These are phyloP conservation scores for Hystrix cristata DNA, from an alignment of 2,113 vertebrate species.

Conservation along the genomic window DNA sequence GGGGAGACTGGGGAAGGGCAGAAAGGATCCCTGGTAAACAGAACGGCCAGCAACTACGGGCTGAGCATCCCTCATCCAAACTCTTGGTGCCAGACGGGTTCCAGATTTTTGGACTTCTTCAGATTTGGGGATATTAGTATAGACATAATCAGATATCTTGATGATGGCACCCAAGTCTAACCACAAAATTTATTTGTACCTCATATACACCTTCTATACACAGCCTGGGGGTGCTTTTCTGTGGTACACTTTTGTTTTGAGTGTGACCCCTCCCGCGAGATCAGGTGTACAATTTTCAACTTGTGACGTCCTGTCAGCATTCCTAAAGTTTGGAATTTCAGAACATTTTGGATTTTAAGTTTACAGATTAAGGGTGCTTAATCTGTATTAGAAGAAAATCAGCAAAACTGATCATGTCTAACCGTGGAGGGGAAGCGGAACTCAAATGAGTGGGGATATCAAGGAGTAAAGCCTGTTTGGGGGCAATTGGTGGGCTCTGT, in stretches of 20 bases:
- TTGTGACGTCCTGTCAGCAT: neutral
- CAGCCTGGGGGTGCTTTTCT: too few relatives aligned
- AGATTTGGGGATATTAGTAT: neutral
- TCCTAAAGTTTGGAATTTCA: neutral
- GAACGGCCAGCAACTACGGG: neutral
- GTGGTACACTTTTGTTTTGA: neutral
- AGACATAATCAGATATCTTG: neutral
- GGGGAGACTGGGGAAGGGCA: neutral
- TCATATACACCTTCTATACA: neutral
- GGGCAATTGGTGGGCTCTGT: fast-evolving
- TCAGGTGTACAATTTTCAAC: neutral
- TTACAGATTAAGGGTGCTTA: neutral
- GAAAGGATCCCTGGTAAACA: neutral
- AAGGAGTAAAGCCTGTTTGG: too few relatives aligned
- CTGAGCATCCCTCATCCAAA: neutral
- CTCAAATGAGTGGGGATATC: fast-evolving
- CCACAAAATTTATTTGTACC: neutral
- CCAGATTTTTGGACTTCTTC: neutral
- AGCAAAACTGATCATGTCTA: neutral
- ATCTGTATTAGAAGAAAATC: neutral
- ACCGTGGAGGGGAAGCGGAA: fast-evolving
- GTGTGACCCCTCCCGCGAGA: neutral
- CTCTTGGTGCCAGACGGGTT: neutral
- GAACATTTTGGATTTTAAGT: neutral
- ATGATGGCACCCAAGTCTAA: neutral